Evolutionary conservation across 2,797 vertebrate species (phyloP), one percentile per base, ranked within the genome.

Genomic region (Pseudochirops cupreus): DNA sequence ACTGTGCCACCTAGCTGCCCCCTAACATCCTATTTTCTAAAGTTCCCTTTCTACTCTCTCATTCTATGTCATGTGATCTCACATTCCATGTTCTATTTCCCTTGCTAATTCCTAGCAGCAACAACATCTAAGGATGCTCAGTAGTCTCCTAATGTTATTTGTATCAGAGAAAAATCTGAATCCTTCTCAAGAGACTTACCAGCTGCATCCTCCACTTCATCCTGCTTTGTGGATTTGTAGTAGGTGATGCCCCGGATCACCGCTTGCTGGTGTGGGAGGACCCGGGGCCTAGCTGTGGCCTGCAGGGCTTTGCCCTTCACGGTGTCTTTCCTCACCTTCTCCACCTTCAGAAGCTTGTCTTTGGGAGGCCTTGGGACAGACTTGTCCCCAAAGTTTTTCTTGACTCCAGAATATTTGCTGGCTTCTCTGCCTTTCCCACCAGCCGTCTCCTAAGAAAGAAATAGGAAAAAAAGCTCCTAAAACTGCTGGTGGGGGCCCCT

Each of bases 191-290:
- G 0, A 13, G 18, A 97, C 99, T 99, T 98, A 96, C 98, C 90
- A 0, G 97, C 95, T 2, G 94, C 21, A 2, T 98, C 98, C 92
- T 99, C 99, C 0, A 98, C 98, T 0, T 94, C 98, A 0, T 99
- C 99, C 0, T 62, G 97, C 96, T 98, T 99, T 96, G 99, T 98
- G 0, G 99, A 99, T 98, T 99, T 99, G 99, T 99, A 99, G 99
- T 99, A 99, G 0, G 99, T 99, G 98, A 99, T 99, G 96, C 99
- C 99, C 92, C 99, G 99, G 96, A 99, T 98, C 95, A 99, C 99
- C 0, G 99, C 99, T 0, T 99, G 99, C 98, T 99, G 99, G 94
- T 99, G 99, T 0, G 98, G 98, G 6, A 95, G 96, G 2, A 98
- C 97, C 95, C 99, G 99, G 96, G 99, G 98, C 98, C 99, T 99